These are phyloP conservation scores for Coilia nasus DNA, from an alignment of 2,797 vertebrate genomes.

Conservation along the genomic window DNA sequence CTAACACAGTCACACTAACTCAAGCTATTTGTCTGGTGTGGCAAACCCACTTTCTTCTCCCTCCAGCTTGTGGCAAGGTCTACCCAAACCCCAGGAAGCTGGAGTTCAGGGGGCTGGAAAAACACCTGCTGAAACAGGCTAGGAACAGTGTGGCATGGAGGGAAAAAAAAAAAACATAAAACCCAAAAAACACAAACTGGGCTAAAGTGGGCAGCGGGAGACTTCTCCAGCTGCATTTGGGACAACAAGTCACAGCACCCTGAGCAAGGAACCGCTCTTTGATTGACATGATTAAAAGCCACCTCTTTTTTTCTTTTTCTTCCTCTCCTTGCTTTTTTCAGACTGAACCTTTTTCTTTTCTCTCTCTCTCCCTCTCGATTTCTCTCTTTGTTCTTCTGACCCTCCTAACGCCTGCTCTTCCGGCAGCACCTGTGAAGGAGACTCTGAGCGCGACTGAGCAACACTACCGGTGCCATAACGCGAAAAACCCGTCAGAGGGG, in stretches of 20 bases:
- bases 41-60: not conserved
- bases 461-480: constrained; percentile 68
- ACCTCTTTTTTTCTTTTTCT: constrained; percentile 29
- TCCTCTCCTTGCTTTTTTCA: constrained; percentile 52
- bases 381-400: constrained; percentile 56
- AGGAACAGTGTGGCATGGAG: not conserved
- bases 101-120: not conserved
- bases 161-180: not conserved
- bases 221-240: not conserved
- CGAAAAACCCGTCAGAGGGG: constrained; percentile 71
- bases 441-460: constrained; percentile 54
- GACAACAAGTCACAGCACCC: not conserved
- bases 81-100: not conserved
- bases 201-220: not conserved
- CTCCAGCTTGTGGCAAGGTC: not conserved
- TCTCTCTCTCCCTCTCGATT: constrained; percentile 60
- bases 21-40: not conserved
- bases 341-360: constrained; percentile 26
- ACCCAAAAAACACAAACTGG: not conserved
- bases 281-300: constrained; percentile 19
- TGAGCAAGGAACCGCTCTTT: not conserved
- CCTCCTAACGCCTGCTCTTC: constrained; percentile 55
- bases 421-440: constrained; percentile 55
- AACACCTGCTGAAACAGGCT: not conserved
- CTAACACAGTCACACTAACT: not conserved